Evolutionary conservation across 2,888 invertebrate species (phyloP).

Genomic region (Stomorhina lunata): DNA sequence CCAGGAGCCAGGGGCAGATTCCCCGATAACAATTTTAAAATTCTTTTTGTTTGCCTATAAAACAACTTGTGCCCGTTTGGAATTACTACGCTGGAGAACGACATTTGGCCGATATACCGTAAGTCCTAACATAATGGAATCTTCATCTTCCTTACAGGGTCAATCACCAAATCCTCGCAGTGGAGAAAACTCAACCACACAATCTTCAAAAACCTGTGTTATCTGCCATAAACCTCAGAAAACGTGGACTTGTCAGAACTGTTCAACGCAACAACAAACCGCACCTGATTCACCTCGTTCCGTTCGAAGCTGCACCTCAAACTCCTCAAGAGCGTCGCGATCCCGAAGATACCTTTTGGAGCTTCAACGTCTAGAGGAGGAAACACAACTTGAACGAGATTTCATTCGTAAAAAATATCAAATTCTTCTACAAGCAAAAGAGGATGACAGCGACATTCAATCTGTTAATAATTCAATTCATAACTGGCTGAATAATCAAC

Average conservation of each 20-base stretch:
- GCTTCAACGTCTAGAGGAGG: conserved; percentile 16
- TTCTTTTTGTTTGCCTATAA: no score
- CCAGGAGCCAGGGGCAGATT: no score
- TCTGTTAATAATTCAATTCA: not conserved
- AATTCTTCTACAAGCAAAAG: conserved; percentile 24
- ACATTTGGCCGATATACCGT: not conserved
- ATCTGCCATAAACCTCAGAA: not conserved
- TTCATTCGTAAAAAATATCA: conserved; percentile 27
- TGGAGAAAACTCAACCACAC: not conserved
- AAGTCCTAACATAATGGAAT: conserved; percentile 12
- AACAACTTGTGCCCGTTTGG: no score
- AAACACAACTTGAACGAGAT: conserved; percentile 23
- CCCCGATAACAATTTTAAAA: no score
- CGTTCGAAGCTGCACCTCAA: not conserved
- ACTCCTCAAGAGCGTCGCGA: not conserved
- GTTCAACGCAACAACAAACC: not conserved
- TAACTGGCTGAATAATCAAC: conserved; percentile 18
- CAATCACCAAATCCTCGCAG: not conserved
- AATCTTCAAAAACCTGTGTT: not conserved
- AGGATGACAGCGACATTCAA: not conserved
- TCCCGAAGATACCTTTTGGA: not conserved
- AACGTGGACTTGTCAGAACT: not conserved
- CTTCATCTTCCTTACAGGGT: conserved; percentile 1
- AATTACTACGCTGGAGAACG: not conserved
- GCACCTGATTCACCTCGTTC: not conserved